phyloP scores from a whole-genome alignment of 2,797 vertebrate species.

The Rhabdomys pumilio region DNA sequence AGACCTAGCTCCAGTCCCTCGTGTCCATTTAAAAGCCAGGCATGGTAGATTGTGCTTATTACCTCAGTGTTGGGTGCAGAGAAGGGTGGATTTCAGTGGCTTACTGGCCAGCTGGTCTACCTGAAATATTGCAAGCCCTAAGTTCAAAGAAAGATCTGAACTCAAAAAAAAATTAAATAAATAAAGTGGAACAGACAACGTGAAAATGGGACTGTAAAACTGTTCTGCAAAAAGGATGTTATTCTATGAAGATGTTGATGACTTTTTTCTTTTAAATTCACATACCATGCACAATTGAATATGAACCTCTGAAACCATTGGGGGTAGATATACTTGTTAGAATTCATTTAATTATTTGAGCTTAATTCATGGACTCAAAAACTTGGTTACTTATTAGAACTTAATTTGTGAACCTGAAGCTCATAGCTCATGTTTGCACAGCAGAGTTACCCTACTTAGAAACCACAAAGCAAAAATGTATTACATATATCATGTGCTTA shows the following conservation, averaged over 20 bases:
- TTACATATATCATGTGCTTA: background rate
- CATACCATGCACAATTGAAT: constrained; percentile 38
- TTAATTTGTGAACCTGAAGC: constrained; percentile 19
- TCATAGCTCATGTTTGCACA: background rate
- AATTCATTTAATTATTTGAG: constrained; percentile 49
- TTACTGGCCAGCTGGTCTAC: background rate
- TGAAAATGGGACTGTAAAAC: background rate
- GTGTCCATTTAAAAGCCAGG: background rate
- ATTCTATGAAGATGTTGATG: background rate
- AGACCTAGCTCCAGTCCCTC: background rate
- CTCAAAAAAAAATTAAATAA: background rate
- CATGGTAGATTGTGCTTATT: background rate
- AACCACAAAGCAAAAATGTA: constrained; percentile 49
- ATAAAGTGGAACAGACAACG: background rate
- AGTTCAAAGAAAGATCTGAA: background rate
- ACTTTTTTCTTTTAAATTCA: constrained; percentile 7
- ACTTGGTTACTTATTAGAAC: constrained; percentile 17
- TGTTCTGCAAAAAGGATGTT: background rate
- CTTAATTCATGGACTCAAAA: constrained; percentile 3
- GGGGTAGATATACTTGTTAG: background rate
- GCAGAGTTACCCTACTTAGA: constrained; percentile 8
- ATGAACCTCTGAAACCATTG: background rate
- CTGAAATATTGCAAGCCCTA: background rate
- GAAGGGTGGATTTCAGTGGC: background rate
- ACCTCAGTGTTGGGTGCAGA: too few relatives aligned